Percentiles rank a stretch among this genome's conserved stretches.
Conservation (phyloP, 2,113 vertebrate genomes). For the Hippolais icterina region DNA sequence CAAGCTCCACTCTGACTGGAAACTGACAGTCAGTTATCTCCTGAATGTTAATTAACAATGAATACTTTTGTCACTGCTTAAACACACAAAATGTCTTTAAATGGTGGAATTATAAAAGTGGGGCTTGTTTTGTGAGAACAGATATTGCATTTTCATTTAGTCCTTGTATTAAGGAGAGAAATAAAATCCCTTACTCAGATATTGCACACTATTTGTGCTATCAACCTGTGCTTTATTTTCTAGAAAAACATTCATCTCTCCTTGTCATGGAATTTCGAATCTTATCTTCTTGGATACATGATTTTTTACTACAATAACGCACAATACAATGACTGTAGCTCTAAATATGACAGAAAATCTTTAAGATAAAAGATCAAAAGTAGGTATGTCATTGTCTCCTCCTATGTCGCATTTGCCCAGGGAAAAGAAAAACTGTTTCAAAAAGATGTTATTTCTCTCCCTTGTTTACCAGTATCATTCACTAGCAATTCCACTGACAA, state of each 20-base stretch:
- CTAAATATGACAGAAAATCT: constrained; percentile 52
- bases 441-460: background rate
- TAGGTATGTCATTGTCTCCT: background rate
- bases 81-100: constrained; percentile 48
- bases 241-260: background rate
- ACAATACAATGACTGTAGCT: background rate
- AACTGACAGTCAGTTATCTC: constrained; percentile 59
- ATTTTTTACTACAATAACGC: constrained; percentile 30
- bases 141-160: constrained; percentile 8
- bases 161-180: background rate
- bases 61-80: constrained; percentile 52
- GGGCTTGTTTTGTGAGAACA: background rate
- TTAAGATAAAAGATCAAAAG: constrained; percentile 45
- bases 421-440: background rate
- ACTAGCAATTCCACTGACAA: background rate
- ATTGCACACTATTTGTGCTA: background rate
- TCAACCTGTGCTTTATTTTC: constrained; percentile 18
- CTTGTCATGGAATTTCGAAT: background rate
- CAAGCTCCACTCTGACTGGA: constrained; percentile 41
- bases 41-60: constrained; percentile 73
- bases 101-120: background rate
- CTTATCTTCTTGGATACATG: constrained; percentile 6
- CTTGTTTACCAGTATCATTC: constrained; percentile 1
- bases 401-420: background rate
- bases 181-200: background rate